Evolutionary conservation across 2,888 invertebrate genomes (phyloP), one percentile per base, ranked within the genome.

Genomic region (Heliconius hortense): DNA sequence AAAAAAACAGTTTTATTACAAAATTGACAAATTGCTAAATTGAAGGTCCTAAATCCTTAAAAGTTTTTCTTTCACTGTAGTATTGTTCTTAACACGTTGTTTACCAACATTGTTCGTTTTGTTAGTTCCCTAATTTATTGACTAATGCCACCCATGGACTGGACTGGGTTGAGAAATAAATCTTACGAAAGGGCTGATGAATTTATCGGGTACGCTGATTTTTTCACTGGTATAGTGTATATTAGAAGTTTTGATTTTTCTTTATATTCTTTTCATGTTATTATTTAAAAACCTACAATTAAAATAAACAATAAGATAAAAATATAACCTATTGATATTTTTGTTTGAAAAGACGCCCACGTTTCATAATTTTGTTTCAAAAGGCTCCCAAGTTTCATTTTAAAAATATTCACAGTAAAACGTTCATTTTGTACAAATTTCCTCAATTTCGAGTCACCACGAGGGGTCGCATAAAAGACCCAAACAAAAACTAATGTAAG

Each of bases 401-500:
- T 53, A 13, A 53, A 69, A 31, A n/a, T 31, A n/a, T 21, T 53
- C 31, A 53, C 68, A 53, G n/a, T 39, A 24, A 71, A 71, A 71
- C 70, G 70, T 39, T n/a, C 70, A 59, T 59, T 59, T 71, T 60
- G 60, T 71, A 71, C 60, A 71, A 71, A 68, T 74, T 63, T 56
- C 69, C 74, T 69, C 69, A 71, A 70, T 73, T 59, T 66, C 56
- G 24, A 69, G 69, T 69, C 73, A 69, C 70, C 73, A 69, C 73
- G 73, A 70, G 71, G 75, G 75, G 71, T 39, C 73, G 67, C 69
- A 78, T 76, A 78, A 75, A 77, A 78, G 77, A 73, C 71, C 73
- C 76, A 77, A 78, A 77, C 75, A 78, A 78, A 76, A 77, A 78
- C 77, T 77, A 80, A 80, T 73, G 73, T 78, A 62, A 76, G 76